Base-by-base conservation (phyloP, 2,888 invertebrate species). In the Cataglyphis livida region DNA sequence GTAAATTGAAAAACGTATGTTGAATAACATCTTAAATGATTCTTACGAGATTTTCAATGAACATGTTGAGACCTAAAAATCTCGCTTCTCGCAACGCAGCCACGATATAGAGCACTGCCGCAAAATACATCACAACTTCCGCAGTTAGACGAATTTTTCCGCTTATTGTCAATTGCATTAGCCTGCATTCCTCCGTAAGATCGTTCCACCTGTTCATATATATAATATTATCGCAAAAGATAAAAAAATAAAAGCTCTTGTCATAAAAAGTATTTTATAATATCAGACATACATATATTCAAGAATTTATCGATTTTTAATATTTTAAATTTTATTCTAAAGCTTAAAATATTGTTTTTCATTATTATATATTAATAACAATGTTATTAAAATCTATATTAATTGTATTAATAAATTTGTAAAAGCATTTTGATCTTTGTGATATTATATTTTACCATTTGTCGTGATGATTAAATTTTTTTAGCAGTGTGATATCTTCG, bases 31-130 rank as follows among this genome's bases (percentile, higher is more conserved):
- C 3, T 41, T 15, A 62, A 83, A 28, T 64, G 21, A 54, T 1
- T n/a, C 95, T 96, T 95, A 99, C 99, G 95, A 99, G 95, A 95
- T 99, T 99, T 94, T 98, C 98, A 86, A 99, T 96, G 94, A 99
- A 99, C 97, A 99, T 98, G 92, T 98, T 97, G 85, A 97, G 96
- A 0, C 99, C 99, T 41, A 99, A 96, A 95, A 99, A 99, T 88
- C 97, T 96, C 0, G 98, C 98, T 95, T 99, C 99, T 10, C 98
- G 95, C 71, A 98, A 94, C 0, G 99, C 98, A 0, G 98, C 97
- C 1, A 97, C 95, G 44, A 99, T 96, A 93, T 99, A 99, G 0
- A 97, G 95, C 71, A 98, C 95, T 0, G 99, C 98, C 3, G 98
- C 98, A 7, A 98, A 92, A 93, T 98, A 96, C 90, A 98, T 96